These are phyloP conservation scores for Gambusia affinis DNA, from an alignment of 2,113 vertebrate species.

Conservation along the genomic window DNA sequence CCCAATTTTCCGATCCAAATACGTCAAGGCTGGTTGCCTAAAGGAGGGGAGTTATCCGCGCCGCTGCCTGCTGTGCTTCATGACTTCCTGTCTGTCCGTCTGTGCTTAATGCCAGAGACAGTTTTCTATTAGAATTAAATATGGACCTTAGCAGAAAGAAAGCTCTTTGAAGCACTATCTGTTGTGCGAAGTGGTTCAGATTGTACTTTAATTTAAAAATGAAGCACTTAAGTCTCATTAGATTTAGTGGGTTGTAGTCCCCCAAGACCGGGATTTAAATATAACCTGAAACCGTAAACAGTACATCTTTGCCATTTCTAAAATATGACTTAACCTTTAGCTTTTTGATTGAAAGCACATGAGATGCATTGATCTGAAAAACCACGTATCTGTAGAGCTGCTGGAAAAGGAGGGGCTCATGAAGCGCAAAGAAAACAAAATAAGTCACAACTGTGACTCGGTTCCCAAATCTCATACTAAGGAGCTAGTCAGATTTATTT, in stretches of 20 bases:
- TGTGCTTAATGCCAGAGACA: conserved; percentile 13
- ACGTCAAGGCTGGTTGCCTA: conserved; percentile 51
- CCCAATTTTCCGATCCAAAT: conserved; percentile 72
- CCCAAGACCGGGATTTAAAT: no score
- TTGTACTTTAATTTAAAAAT: background rate
- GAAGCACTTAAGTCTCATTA: background rate
- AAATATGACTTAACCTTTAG: no score
- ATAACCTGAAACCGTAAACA: no score
- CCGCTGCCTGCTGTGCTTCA: conserved; percentile 33
- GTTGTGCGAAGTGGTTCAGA: background rate
- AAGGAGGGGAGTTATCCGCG: conserved; percentile 28
- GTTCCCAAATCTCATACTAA: background rate
- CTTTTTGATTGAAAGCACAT: background rate
- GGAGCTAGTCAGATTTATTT: background rate
- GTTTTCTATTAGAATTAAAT: conserved; percentile 9
- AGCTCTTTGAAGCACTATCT: background rate
- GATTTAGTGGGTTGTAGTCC: background rate
- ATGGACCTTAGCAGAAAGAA: background rate
- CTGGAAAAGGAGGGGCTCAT: no score
- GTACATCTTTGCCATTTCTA: background rate
- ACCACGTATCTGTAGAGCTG: no score
- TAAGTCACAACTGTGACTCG: background rate
- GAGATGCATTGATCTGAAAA: no score
- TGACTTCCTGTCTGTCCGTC: conserved; percentile 62
- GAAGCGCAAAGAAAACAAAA: background rate